Base-by-base conservation (phyloP, 2,888 invertebrate species). In the Trichogramma dendrolimi region DNA sequence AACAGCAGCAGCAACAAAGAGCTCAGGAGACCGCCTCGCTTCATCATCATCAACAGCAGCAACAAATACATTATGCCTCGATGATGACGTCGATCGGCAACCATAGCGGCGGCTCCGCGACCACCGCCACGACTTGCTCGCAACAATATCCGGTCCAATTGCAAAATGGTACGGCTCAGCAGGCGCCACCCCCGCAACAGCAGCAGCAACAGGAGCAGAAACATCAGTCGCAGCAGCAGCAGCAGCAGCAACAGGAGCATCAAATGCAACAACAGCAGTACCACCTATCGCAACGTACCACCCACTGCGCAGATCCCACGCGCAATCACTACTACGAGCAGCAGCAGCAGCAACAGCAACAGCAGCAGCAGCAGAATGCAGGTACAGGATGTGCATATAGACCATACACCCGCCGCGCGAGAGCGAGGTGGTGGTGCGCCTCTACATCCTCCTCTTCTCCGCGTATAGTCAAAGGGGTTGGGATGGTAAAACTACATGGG, bases 131-230 rank as follows among this genome's bases (percentile, higher is more conserved):
- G 40, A 44, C 4, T 58, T 52, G 6, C 58, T 59, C 71, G 40
- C 72, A 73, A 61, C 71, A 71, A 61, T 71, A 72, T 60, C 71
- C 72, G 63, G 63, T 72, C 61, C 75, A 73, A 67, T 70, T 70
- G 64, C 69, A 71, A 55, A 64, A 67, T 58, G 55, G 53, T 41
- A 8, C 47, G 42, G 47, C 64, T 42, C 65, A 67, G 56, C 75
- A 73, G 60, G 69, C 71, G 56, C 71, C 73, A 65, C 69, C 72
- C 65, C 63, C 71, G 63, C 71, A 71, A 51, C 74, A 75, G 59
- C 72, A 72, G 61, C 71, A 70, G 39, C 72, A 71, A 48, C 71
- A 70, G n/a, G n/a, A n/a, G 51, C 66, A 69, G 56, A 69, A 69
- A 60, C 71, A 74, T 67, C 62, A 67, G 54, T 57, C 49, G 39